Evolutionary conservation across 2,797 vertebrate species (phyloP).

Genomic region (Brotula barbata): DNA sequence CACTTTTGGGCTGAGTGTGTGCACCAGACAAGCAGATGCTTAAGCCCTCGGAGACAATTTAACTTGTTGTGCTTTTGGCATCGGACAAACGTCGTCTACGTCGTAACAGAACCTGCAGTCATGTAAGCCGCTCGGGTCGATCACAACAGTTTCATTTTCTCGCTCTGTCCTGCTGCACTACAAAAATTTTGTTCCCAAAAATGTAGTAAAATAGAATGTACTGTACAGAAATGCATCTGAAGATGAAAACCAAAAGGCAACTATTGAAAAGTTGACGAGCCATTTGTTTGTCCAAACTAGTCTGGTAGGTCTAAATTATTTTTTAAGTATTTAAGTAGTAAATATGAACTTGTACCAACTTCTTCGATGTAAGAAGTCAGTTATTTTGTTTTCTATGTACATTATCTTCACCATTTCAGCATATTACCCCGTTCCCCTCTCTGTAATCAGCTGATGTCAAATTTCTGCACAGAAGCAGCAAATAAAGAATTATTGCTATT

Average conservation of each 20-base stretch:
- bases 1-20: slow-evolving; percentile 74
- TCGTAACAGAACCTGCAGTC: slow-evolving; percentile 48
- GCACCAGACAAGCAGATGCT: slow-evolving; percentile 57
- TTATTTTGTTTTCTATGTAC: slow-evolving; percentile 79
- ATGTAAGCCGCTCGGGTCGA: slow-evolving; percentile 49
- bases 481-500: slow-evolving; percentile 78
- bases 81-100: slow-evolving; percentile 41
- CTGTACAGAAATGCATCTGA: slow-evolving; percentile 62
- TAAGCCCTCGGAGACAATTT: slow-evolving; percentile 53
- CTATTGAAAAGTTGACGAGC: slow-evolving; percentile 69
- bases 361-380: slow-evolving; percentile 75
- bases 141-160: slow-evolving; percentile 43
- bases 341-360: slow-evolving; percentile 73
- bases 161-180: slow-evolving; percentile 70
- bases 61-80: slow-evolving; percentile 48
- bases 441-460: slow-evolving; percentile 77
- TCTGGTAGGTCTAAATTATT: slow-evolving; percentile 72
- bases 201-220: slow-evolving; percentile 60
- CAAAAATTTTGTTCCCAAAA: slow-evolving; percentile 45
- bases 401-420: slow-evolving; percentile 73
- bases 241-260: slow-evolving; percentile 72
- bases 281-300: slow-evolving; percentile 73
- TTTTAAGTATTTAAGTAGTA: slow-evolving; percentile 72
- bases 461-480: slow-evolving; percentile 73
- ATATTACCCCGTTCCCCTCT: slow-evolving; percentile 69